Conservation (phyloP, 2,888 invertebrate species). For the Drosophila tanythrix region DNA sequence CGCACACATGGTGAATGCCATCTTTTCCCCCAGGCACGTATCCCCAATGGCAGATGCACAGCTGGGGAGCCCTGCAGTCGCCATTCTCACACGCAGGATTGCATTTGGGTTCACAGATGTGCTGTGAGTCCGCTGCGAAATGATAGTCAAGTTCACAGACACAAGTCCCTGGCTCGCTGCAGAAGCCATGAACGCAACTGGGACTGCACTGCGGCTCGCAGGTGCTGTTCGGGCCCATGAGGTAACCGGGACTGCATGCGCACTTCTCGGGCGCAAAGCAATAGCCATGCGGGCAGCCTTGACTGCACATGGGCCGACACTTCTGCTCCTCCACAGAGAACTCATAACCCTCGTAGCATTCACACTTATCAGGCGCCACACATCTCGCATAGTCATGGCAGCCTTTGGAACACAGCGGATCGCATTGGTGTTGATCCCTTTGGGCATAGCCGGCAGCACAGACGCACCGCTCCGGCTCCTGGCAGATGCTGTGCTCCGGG, state of each 20-base stretch:
- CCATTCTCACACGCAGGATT: constrained; percentile 83
- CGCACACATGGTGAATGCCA: constrained; percentile 21
- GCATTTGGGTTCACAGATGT: constrained; percentile 81
- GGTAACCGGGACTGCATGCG: constrained; percentile 74
- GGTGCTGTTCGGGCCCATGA: constrained; percentile 76
- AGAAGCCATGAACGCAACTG: constrained; percentile 83
- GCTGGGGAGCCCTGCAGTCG: constrained; percentile 69
- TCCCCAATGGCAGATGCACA: constrained; percentile 75
- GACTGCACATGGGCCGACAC: constrained; percentile 67
- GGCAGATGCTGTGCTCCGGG: constrained; percentile 52
- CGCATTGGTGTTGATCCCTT: constrained; percentile 40
- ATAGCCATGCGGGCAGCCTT: constrained; percentile 70
- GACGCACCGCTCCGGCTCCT: constrained; percentile 45
- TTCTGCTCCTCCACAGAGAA: background rate
- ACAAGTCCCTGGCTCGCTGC: constrained; percentile 84
- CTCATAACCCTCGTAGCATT: constrained; percentile 78
- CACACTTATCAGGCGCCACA: constrained; percentile 67
- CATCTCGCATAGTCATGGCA: constrained; percentile 77
- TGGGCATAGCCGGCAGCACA: constrained; percentile 57
- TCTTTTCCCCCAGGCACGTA: constrained; percentile 61
- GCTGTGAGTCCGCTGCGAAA: constrained; percentile 44
- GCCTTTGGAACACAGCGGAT: constrained; percentile 55
- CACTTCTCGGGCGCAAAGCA: constrained; percentile 74
- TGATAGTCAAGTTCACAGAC: constrained; percentile 61
- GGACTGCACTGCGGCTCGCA: constrained; percentile 79